Evolutionary conservation across 2,113 vertebrate genomes (phyloP).

Genomic region (Atrichornis clamosus): DNA sequence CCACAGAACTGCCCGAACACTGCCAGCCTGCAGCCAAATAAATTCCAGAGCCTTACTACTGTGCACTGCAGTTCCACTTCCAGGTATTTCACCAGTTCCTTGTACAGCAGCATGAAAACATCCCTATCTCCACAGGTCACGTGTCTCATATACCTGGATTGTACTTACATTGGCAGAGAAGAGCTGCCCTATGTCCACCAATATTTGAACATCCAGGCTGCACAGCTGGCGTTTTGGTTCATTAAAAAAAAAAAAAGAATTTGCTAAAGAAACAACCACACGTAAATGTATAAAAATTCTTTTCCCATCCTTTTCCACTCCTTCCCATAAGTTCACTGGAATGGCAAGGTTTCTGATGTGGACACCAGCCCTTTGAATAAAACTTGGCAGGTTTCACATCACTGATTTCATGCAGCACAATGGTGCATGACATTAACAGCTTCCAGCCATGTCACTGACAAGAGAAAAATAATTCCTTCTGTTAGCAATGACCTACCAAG

Average conservation of each 20-base stretch:
- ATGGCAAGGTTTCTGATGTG: not conserved
- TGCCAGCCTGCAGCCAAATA: not conserved
- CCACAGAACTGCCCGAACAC: not conserved
- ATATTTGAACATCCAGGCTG: not conserved
- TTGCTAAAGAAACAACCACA: not conserved
- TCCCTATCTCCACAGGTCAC: not conserved
- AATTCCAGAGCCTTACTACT: not conserved
- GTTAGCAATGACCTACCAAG: conserved; percentile 7
- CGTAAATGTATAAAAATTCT: not conserved
- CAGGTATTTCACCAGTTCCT: not conserved
- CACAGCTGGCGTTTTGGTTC: fast-evolving
- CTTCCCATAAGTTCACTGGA: not conserved
- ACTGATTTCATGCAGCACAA: not conserved
- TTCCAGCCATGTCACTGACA: not conserved
- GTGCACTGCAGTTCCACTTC: not conserved
- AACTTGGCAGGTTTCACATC: not conserved
- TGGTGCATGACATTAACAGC: not conserved
- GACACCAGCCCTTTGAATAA: not conserved
- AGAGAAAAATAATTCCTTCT: not conserved
- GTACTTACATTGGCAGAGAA: not conserved
- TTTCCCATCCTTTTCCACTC: not conserved
- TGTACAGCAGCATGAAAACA: not conserved
- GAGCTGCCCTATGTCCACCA: not conserved
- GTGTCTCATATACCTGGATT: not conserved
- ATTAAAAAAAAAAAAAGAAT: not conserved